A percentile compares a stretch with the other conserved stretches of the same genome.
Evolutionary conservation across 2,888 invertebrate genomes (phyloP).

Genomic region (Agrenia bidenticulata): DNA sequence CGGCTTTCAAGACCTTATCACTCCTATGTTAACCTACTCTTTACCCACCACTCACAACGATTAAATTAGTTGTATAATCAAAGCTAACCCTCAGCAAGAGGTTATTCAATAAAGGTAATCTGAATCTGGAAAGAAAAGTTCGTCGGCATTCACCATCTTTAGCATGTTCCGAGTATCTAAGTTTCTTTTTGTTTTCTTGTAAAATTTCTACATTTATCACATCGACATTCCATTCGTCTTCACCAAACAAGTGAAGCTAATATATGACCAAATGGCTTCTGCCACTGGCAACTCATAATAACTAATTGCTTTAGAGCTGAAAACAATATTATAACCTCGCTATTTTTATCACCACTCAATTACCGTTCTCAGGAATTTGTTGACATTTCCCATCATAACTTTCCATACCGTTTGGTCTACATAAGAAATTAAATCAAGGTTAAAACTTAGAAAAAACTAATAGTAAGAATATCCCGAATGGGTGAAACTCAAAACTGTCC

Average conservation of each 20-base stretch:
- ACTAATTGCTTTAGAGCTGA: not conserved
- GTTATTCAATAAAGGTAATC: not conserved
- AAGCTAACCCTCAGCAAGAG: not conserved
- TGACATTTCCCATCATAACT: no score
- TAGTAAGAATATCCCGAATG: no score
- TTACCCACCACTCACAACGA: not conserved
- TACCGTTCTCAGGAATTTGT: no score
- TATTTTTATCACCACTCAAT: no score
- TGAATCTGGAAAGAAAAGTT: constrained; percentile 2
- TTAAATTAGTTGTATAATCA: not conserved
- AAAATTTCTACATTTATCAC: constrained; percentile 7
- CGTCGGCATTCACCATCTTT: not conserved
- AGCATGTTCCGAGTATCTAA: constrained; percentile 14
- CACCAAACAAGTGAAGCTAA: not conserved
- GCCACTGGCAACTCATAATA: not conserved
- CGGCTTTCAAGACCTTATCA: not conserved
- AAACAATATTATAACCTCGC: no score
- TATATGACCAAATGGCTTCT: constrained; percentile 1
- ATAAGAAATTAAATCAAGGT: no score
- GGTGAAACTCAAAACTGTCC: no score
- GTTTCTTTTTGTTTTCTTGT: constrained; percentile 4
- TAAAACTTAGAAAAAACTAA: no score
- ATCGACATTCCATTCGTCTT: not conserved
- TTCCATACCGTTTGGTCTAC: no score
- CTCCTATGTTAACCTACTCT: not conserved